Base-by-base conservation (phyloP, 2,888 invertebrate species). In the Masnerella sp. region DNA sequence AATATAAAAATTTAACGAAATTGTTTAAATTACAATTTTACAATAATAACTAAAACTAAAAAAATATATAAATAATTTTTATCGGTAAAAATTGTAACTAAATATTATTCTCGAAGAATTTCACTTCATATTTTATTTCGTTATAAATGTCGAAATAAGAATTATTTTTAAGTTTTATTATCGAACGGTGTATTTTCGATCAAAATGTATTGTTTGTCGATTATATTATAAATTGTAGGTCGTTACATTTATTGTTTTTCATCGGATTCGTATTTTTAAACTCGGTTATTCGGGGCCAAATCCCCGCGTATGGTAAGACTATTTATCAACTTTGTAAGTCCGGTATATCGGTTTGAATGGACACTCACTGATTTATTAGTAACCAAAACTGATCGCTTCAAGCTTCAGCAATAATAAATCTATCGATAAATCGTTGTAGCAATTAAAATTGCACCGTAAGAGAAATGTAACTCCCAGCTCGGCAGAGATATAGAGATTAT, bases 251-350 rank as follows among this genome's bases (percentile, higher is more conserved):
- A 32, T n/a, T 3, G 7, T n/a, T 32, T 32, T 32, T 32, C 32
- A 25, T 25, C 4, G 25, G 25, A 15, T 14, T 15, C 11, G 30
- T 15, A 30, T 47, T 28, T 47, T 30, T 11, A 28, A 47, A 47
- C 43, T 4, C 8, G 3, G 30, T 1, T 47, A 47, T 47, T 47
- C 30, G 15, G 8, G 30, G 12, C 15, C n/a, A 30, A 25, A 32
- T 47, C 17, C 32, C 17, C n/a, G 18, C 14, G 11, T 32, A 32
- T 28, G 32, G 47, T 32, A 47, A 32, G 30, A 32, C 47, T 47
- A 47, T 47, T 12, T 47, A 47, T 47, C 47, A 47, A 30, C 22
- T 47, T 28, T n/a, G 32, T 47, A 47, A 30, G 18, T 47, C 30
- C 25, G 17, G 32, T 47, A 17, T 32, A 18, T 1, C 17, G 11